phyloP scores from a whole-genome alignment of 2,797 vertebrate species.

The Galago senegalensis region DNA sequence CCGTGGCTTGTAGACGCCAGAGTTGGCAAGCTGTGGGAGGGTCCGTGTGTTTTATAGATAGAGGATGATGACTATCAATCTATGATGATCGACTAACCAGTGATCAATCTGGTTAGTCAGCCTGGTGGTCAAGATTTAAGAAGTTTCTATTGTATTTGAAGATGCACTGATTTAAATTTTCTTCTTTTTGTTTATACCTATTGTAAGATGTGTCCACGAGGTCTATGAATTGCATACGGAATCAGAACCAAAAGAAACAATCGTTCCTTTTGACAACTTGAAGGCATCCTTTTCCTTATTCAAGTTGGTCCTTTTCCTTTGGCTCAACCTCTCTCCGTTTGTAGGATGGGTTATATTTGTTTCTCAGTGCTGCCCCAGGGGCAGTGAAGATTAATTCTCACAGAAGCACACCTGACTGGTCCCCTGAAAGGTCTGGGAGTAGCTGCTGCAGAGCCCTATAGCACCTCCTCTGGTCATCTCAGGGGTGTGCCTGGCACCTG shows the following conservation, averaged over 20 bases:
- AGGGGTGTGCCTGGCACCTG: background rate
- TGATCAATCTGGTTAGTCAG: background rate
- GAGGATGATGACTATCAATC: background rate
- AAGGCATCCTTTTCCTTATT: background rate
- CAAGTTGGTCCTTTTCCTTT: background rate
- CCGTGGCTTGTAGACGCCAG: background rate
- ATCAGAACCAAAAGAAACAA: background rate
- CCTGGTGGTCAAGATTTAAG: background rate
- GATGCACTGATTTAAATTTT: background rate
- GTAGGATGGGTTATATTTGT: background rate
- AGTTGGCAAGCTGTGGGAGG: background rate
- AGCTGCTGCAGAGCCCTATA: background rate
- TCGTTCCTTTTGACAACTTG: background rate
- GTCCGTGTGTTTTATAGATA: background rate
- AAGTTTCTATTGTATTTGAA: slow-evolving; percentile 9
- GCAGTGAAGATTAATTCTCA: background rate
- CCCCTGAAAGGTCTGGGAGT: background rate
- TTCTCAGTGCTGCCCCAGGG: background rate
- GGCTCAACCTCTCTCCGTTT: background rate
- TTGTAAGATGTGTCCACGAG: background rate
- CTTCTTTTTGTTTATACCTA: background rate
- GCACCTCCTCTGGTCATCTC: background rate
- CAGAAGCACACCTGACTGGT: background rate
- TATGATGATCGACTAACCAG: too few species aligned
- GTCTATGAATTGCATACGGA: background rate